Percentiles rank a stretch among this genome's conserved stretches.
These are phyloP conservation scores for Phylloscopus whistleri DNA, from an alignment of 2,113 vertebrate species.

Conservation along the genomic window DNA sequence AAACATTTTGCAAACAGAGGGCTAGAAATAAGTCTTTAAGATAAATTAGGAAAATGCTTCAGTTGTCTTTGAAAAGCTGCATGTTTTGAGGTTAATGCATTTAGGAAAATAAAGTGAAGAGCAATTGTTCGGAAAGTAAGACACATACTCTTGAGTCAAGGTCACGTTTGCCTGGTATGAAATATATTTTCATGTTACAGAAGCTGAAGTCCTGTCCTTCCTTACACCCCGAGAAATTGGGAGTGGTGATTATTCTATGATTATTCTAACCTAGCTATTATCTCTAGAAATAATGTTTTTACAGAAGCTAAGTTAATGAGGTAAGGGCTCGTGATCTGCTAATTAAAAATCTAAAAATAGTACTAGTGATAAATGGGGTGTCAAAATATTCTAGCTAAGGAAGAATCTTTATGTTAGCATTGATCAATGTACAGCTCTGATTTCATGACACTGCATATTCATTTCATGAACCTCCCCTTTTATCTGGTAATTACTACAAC, in stretches of 20 bases:
- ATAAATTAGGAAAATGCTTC: slow-evolving; percentile 9
- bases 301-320: slow-evolving; percentile 77
- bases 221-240: slow-evolving; percentile 15
- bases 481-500: slow-evolving; percentile 83
- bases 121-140: background rate
- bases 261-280: slow-evolving; percentile 64
- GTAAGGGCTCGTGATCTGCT: slow-evolving; percentile 71
- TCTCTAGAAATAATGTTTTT: slow-evolving; percentile 70
- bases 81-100: background rate
- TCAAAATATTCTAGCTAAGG: slow-evolving; percentile 75
- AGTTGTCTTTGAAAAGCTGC: background rate
- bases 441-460: slow-evolving; percentile 77
- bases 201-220: slow-evolving; percentile 5
- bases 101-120: background rate
- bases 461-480: slow-evolving; percentile 80
- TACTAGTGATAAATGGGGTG: slow-evolving; percentile 79
- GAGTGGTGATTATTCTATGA: slow-evolving; percentile 55
- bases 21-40: background rate
- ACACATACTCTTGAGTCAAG: background rate
- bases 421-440: slow-evolving; percentile 78
- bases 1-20: background rate
- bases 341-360: slow-evolving; percentile 92
- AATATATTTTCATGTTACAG: background rate
- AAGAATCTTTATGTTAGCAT: slow-evolving; percentile 63
- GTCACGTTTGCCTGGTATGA: background rate